phyloP scores from a whole-genome alignment of 2,797 vertebrate species.

The Scolopax rusticola region DNA sequence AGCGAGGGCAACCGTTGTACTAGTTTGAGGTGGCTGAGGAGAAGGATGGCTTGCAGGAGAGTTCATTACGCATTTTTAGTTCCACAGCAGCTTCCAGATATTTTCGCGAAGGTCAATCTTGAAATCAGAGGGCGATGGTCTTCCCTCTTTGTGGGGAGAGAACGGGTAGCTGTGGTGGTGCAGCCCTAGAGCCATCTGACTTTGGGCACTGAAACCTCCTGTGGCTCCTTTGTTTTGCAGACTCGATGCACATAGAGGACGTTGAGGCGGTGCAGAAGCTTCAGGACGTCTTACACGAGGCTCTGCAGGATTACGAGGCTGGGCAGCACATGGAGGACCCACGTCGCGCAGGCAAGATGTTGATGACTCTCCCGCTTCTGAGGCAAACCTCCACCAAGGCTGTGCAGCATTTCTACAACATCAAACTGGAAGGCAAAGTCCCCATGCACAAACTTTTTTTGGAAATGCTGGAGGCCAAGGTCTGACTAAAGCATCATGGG shows the following conservation, averaged over 20 bases:
- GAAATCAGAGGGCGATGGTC: conserved; percentile 24
- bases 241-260: conserved; percentile 99
- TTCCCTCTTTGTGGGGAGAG: neutral
- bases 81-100: neutral
- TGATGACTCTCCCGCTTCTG: conserved; percentile 98
- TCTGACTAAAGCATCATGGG: conserved; percentile 87
- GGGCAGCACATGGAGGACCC: conserved; percentile 96
- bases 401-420: conserved; percentile 99
- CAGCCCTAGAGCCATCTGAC: rapidly evolving
- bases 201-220: neutral
- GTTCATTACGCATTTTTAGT: conserved; percentile 29
- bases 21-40: neutral
- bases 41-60: neutral
- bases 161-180: neutral
- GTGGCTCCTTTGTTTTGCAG: conserved; percentile 75
- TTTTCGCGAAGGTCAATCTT: neutral
- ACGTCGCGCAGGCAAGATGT: conserved; percentile 95
- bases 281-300: conserved; percentile 97
- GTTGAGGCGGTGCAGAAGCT: conserved; percentile 98
- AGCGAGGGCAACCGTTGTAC: neutral
- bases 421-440: conserved; percentile 99
- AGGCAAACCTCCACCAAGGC: conserved; percentile 99
- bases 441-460: conserved; percentile 99
- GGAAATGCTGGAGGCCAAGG: conserved; percentile 99
- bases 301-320: conserved; percentile 97